Conservation (phyloP, 2,113 vertebrate species). For the Mus musculus region GRCm39 chr9:14796001-14796500, state of each 20-base stretch:
- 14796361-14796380: neutral
- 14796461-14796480: neutral
- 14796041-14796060: neutral
- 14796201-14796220: neutral
- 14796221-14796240: neutral
- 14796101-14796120: neutral
- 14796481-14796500: neutral
- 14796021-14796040: neutral
- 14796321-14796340: neutral
- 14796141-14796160: neutral
- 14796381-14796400: neutral
- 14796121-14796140: neutral
- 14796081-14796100: neutral
- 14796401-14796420: neutral
- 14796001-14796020: neutral
- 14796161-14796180: neutral
- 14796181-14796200: neutral
- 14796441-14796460: neutral
- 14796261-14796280: neutral
- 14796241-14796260: neutral
- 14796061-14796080: neutral
- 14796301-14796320: slow-evolving; percentile 12
- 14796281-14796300: neutral
- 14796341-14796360: neutral
- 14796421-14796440: neutral